Conservation (phyloP, 2,797 vertebrate species). For the Megalops cyprinoides region DNA sequence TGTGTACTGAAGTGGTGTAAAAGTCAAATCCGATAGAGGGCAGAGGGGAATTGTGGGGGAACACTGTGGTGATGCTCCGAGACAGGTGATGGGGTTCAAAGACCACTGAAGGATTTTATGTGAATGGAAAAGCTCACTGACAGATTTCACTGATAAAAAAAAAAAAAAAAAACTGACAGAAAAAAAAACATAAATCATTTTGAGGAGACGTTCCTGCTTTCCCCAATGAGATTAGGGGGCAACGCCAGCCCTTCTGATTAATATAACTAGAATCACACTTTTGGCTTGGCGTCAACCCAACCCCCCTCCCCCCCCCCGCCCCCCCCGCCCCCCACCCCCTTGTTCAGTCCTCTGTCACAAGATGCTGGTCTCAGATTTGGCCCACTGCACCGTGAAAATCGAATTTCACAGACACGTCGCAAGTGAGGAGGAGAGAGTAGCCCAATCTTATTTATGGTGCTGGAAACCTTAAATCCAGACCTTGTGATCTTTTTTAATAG, state of each 20-base stretch:
- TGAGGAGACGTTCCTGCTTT: background rate
- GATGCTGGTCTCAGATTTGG: slow-evolving; percentile 18
- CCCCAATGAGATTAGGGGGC: slow-evolving; percentile 21
- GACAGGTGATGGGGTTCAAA: background rate
- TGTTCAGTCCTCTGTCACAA: slow-evolving; percentile 24
- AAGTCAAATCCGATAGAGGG: slow-evolving; percentile 12
- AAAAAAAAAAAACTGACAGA: background rate
- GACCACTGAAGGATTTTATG: background rate
- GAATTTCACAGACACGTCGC: slow-evolving; percentile 31
- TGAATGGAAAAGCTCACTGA: background rate
- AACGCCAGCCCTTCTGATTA: slow-evolving; percentile 4
- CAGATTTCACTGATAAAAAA: too few species aligned
- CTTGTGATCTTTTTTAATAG: slow-evolving; percentile 33
- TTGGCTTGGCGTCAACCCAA: background rate
- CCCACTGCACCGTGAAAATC: slow-evolving; percentile 28
- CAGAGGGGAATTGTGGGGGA: background rate
- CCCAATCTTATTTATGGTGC: slow-evolving; percentile 7
- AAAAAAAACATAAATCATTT: background rate
- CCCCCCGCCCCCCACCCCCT: background rate
- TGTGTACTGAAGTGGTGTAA: slow-evolving; percentile 16
- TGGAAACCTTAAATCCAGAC: slow-evolving; percentile 12
- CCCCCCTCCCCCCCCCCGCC: background rate
- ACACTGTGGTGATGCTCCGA: background rate
- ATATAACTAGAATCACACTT: slow-evolving; percentile 32
- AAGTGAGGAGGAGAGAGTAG: background rate